Percentiles rank a stretch among this genome's conserved stretches.
Evolutionary conservation across 2,797 vertebrate genomes (phyloP).

Genomic region (Gambusia yucatana): DNA sequence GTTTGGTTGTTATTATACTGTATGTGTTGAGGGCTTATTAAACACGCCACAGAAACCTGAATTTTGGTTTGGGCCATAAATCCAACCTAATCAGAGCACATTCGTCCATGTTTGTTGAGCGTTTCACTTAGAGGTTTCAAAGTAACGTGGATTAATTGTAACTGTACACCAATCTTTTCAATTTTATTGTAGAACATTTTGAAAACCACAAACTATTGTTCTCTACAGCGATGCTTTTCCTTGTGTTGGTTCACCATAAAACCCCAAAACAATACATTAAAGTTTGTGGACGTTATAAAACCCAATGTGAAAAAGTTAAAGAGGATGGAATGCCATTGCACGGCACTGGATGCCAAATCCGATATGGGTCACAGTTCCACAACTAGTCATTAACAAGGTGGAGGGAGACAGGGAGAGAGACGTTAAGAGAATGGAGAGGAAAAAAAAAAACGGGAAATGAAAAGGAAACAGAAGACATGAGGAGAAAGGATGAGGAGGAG

Average conservation of each 20-base stretch:
- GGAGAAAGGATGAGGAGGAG: slow-evolving; percentile 4
- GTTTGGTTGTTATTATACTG: too few species aligned
- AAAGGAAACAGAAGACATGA: slow-evolving; percentile 25
- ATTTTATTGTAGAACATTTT: background rate
- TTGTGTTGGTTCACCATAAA: background rate
- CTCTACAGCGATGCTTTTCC: background rate
- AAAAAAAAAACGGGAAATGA: slow-evolving; percentile 30
- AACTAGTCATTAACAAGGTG: slow-evolving; percentile 35
- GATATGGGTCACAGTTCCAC: slow-evolving; percentile 9
- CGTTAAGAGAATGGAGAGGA: background rate
- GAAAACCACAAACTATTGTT: background rate
- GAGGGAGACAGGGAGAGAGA: slow-evolving; percentile 31
- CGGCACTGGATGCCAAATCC: background rate
- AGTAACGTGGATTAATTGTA: background rate
- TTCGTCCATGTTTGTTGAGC: background rate
- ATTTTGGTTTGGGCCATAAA: too few species aligned
- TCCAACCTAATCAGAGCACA: background rate
- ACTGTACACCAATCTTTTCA: background rate
- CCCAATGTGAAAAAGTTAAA: background rate
- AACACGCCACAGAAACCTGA: too few species aligned
- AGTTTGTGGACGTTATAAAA: background rate
- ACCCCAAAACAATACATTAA: background rate
- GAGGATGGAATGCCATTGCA: background rate
- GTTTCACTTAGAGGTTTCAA: background rate
- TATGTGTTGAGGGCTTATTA: too few species aligned